Evolutionary conservation across 2,113 vertebrate species (phyloP).

Genomic region (Pterocles burchelli): DNA sequence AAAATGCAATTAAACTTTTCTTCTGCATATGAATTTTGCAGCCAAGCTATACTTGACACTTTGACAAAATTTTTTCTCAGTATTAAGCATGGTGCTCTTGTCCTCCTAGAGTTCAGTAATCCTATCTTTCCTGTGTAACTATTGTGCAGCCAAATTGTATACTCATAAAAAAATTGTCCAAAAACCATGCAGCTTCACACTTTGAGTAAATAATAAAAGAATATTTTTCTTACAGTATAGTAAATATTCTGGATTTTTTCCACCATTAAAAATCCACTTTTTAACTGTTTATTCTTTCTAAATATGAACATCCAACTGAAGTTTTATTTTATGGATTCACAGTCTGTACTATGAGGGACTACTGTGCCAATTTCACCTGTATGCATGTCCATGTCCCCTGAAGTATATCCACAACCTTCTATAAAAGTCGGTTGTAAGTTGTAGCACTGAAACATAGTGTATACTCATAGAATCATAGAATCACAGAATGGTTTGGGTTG

Average conservation of each 20-base stretch:
- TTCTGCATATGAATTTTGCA: neutral
- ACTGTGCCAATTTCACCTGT: neutral
- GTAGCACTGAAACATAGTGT: neutral
- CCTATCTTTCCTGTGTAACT: neutral
- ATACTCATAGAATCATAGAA: too few species aligned
- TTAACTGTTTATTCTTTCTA: neutral
- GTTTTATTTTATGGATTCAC: neutral
- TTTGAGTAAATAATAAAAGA: neutral
- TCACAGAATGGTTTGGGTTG: too few species aligned
- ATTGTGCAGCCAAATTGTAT: neutral
- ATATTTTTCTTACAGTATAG: neutral
- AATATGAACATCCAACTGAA: neutral
- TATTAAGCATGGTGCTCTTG: neutral
- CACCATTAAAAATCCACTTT: neutral
- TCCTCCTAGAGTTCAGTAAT: neutral
- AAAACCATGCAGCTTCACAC: neutral
- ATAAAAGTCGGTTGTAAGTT: neutral
- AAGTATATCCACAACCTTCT: neutral
- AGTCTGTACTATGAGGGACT: neutral
- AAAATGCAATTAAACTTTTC: neutral
- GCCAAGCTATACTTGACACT: neutral
- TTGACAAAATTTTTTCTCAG: neutral
- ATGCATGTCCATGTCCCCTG: neutral
- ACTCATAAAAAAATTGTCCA: neutral
- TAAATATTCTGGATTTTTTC: neutral